Evolutionary conservation across 1,140 invertebrate species (phyloP), one percentile per base, ranked within the genome.

Genomic region (Zaprionus ornatus): DNA sequence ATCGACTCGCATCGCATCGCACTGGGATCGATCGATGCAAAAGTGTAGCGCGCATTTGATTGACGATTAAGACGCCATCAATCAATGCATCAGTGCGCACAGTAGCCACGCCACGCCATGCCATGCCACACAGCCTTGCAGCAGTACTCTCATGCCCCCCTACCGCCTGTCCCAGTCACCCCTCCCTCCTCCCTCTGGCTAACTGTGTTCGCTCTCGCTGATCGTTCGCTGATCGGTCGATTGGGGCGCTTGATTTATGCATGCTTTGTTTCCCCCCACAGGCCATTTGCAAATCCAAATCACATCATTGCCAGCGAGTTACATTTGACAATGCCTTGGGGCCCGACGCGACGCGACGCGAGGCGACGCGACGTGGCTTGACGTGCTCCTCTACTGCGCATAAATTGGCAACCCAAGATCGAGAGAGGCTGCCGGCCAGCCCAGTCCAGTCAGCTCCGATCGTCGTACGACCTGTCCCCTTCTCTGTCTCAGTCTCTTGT

Each of bases 1-100:
- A 69, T 74, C 77, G 55, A 77, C 23, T 40, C 37, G 15, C 35
- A 37, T 40, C 37, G 15, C 35, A 37, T 37, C 35, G 35, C 35
- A n/a, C 37, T 40, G 2, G 40, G 40, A 62, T 72, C 82, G 40
- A 60, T 37, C 69, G 25, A 40, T 90, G 82, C 79, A 73, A 86
- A 82, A 85, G 82, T 85, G 82, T 86, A 82, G 82, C 76, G 83
- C 83, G 86, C 85, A 82, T 90, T 90, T 90, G 86, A 90, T 90
- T 82, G 82, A 90, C 87, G 82, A 90, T 91, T 91, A 90, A 90
- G 86, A 86, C 86, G 86, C 86, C 86, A 90, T 90, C 86, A 90
- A 90, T 90, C 86, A 90, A 90, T 80, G 84, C 85, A 88, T 90
- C 83, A 79, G 82, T 60, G 82, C 68, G 37, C 73, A 75, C 71